Evolutionary conservation across 2,888 invertebrate genomes (phyloP).

Genomic region (Chaetogeoica ovagalla): DNA sequence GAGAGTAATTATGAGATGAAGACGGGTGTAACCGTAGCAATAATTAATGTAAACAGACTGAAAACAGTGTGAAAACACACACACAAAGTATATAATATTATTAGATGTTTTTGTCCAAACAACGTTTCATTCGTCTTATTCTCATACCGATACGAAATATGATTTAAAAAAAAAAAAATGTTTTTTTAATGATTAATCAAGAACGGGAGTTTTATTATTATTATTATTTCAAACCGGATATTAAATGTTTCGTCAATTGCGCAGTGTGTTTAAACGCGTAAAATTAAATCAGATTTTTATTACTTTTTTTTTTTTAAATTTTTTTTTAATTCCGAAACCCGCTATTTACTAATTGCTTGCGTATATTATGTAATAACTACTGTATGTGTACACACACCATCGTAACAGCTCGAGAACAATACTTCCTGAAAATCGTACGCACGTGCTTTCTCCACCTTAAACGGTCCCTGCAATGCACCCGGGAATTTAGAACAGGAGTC

Average conservation of each 20-base stretch:
- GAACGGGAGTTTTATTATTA: too few relatives aligned
- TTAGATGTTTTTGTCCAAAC: too few relatives aligned
- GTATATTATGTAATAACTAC: not conserved
- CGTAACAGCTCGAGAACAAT: not conserved
- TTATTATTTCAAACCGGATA: not conserved
- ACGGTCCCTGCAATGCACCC: conserved; percentile 11
- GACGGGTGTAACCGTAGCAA: not conserved
- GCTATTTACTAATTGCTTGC: too few relatives aligned
- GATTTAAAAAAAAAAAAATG: too few relatives aligned
- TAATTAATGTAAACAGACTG: not conserved
- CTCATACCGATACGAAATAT: too few relatives aligned
- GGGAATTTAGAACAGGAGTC: conserved; percentile 12
- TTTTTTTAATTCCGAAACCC: too few relatives aligned
- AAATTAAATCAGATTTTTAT: too few relatives aligned
- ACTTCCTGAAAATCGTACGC: not conserved
- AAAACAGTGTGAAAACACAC: too few relatives aligned
- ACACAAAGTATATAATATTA: not conserved
- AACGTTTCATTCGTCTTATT: too few relatives aligned
- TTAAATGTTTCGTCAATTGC: not conserved
- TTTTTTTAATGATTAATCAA: too few relatives aligned
- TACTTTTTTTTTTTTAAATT: too few relatives aligned
- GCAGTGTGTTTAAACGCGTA: too few relatives aligned
- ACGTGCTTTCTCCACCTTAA: not conserved
- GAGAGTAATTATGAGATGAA: not conserved
- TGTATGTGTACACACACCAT: not conserved